A percentile compares a stretch with the other conserved stretches of the same genome.
Conservation (phyloP, 2,888 invertebrate genomes). For the Acanthosepion pharaonis region DNA sequence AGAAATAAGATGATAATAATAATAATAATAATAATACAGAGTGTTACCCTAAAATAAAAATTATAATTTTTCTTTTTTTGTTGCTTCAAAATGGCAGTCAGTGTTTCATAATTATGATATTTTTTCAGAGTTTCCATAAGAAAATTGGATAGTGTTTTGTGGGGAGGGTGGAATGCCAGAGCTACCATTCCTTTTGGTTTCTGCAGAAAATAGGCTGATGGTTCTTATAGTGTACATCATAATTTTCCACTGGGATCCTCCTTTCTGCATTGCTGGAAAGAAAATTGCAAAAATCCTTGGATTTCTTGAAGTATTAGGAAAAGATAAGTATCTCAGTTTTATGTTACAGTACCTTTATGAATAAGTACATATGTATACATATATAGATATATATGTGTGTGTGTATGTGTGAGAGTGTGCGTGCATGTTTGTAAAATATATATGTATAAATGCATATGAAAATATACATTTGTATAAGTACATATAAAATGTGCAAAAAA, state of each 20-base stretch:
- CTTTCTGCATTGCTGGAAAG: neutral
- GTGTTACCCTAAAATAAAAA: neutral
- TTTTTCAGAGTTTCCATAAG: neutral
- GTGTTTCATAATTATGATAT: neutral
- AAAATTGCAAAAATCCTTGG: neutral
- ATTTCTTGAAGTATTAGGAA: neutral
- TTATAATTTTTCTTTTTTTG: neutral
- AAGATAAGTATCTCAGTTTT: neutral
- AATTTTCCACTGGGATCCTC: neutral
- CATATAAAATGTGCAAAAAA: too few relatives aligned
- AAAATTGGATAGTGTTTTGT: neutral
- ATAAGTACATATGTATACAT: neutral
- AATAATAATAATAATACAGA: neutral
- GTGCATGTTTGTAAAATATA: too few relatives aligned
- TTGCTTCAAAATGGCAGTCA: neutral
- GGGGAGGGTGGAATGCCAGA: neutral
- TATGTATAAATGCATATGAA: too few relatives aligned
- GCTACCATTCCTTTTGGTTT: neutral
- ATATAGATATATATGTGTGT: neutral
- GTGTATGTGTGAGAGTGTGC: neutral
- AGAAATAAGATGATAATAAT: neutral
- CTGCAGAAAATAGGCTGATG: neutral
- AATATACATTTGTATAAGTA: too few relatives aligned
- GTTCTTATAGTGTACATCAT: neutral
- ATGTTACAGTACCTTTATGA: neutral